Conservation (phyloP, 2,797 vertebrate species). For the Remorina albescens region DNA sequence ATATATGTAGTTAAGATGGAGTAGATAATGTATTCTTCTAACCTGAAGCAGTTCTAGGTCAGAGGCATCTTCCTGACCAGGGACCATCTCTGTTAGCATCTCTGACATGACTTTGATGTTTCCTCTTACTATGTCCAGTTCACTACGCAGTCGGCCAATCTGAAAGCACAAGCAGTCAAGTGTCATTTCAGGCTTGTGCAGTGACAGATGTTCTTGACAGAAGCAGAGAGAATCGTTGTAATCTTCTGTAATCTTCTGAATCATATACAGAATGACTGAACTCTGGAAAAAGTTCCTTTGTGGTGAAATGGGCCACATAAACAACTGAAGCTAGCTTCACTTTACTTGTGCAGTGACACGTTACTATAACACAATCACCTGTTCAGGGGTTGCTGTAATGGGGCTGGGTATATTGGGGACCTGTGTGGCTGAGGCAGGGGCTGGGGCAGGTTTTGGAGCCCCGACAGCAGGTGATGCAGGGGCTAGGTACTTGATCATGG, state of each 20-base stretch:
- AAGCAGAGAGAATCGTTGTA: neutral
- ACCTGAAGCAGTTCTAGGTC: conserved; percentile 96
- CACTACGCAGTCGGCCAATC: conserved; percentile 94
- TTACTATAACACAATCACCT: conserved; percentile 81
- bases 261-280: neutral
- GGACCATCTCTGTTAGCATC: conserved; percentile 98
- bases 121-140: conserved; percentile 95
- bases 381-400: conserved; percentile 92
- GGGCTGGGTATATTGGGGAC: conserved; percentile 81
- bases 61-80: conserved; percentile 93
- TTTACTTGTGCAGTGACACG: neutral
- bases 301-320: neutral
- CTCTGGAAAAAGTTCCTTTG: neutral
- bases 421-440: conserved; percentile 76
- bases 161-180: conserved; percentile 63
- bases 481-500: conserved; percentile 87
- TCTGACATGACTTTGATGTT: conserved; percentile 99
- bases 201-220: conserved; percentile 8
- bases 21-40: neutral
- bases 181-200: neutral
- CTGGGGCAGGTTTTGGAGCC: conserved; percentile 52
- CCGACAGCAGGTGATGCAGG: conserved; percentile 69
- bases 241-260: conserved; percentile 6
- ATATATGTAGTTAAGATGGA: neutral
- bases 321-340: neutral